A percentile compares a stretch with the other conserved stretches of the same genome.
Conservation (phyloP, 2,113 vertebrate genomes). For the Sorex araneus region DNA sequence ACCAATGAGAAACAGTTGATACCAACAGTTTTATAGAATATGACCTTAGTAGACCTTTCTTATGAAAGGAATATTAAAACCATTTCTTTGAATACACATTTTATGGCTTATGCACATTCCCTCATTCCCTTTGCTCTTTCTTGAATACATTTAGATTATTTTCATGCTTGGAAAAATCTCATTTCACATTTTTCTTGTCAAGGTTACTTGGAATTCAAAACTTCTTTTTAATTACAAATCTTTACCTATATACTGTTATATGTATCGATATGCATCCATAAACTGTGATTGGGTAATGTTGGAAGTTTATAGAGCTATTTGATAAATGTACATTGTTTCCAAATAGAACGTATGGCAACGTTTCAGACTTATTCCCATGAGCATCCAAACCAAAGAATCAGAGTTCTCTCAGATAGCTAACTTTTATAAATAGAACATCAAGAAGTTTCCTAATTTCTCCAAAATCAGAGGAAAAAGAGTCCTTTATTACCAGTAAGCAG, state of each 20-base stretch:
- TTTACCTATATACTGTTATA: not conserved
- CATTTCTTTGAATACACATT: slow-evolving; percentile 28
- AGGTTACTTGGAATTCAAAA: not conserved
- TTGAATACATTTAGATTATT: not conserved
- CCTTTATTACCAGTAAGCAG: slow-evolving; percentile 28
- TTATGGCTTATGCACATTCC: not conserved
- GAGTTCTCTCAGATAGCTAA: slow-evolving; percentile 61
- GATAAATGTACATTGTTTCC: slow-evolving; percentile 53
- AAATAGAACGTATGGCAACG: slow-evolving; percentile 60
- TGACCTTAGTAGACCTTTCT: not conserved
- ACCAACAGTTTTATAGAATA: not conserved
- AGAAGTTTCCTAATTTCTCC: slow-evolving; percentile 38
- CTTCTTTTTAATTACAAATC: slow-evolving; percentile 4
- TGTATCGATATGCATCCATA: not conserved
- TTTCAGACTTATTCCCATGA: slow-evolving; percentile 65
- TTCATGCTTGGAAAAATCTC: no score
- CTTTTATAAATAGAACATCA: slow-evolving; percentile 69
- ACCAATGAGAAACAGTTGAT: no score
- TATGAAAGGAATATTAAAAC: slow-evolving; percentile 3
- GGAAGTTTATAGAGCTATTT: slow-evolving; percentile 29
- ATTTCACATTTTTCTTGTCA: no score
- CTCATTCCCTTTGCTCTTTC: not conserved
- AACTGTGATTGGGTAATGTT: slow-evolving; percentile 42
- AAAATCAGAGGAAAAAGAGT: slow-evolving; percentile 32
- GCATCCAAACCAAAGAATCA: slow-evolving; percentile 63